A percentile compares a stretch with the other conserved stretches of the same genome.
Conservation (phyloP, 2,113 vertebrate species). For the Psettodes erumei region DNA sequence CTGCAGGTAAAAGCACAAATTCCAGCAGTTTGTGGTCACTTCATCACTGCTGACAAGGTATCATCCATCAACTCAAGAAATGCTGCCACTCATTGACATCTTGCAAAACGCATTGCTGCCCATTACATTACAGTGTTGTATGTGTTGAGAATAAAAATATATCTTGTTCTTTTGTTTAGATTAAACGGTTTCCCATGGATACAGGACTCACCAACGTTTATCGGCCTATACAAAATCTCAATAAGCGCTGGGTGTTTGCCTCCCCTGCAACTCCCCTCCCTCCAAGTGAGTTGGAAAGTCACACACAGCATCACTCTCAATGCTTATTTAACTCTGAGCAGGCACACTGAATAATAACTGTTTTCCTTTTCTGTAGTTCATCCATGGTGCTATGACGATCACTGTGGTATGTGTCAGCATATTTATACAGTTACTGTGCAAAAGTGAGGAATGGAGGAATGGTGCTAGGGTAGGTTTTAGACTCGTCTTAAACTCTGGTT, state of each 20-base stretch:
- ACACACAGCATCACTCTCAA: background rate
- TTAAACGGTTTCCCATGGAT: conserved; percentile 35
- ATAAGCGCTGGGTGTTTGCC: conserved; percentile 51
- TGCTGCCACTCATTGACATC: background rate
- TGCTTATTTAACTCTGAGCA: background rate
- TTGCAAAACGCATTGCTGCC: background rate
- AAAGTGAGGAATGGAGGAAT: background rate
- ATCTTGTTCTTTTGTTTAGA: conserved; percentile 31
- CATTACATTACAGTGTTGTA: background rate
- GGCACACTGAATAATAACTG: background rate
- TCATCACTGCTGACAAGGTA: too few relatives aligned
- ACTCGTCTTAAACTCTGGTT: background rate
- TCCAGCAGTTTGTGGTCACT: too few relatives aligned
- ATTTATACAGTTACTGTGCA: background rate
- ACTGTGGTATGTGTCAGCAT: conserved; percentile 64
- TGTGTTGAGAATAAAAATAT: background rate
- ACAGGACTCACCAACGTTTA: conserved; percentile 28
- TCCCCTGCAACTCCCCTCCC: conserved; percentile 50
- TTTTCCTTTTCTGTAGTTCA: conserved; percentile 28
- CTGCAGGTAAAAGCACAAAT: too few relatives aligned
- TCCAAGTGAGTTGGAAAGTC: conserved; percentile 40
- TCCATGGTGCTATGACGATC: conserved; percentile 68
- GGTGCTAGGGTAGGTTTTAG: background rate
- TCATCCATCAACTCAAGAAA: too few relatives aligned
- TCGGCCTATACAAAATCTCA: conserved; percentile 52